Evolutionary conservation across 1,140 invertebrate genomes (phyloP).

Genomic region (Monochamus saltuarius): DNA sequence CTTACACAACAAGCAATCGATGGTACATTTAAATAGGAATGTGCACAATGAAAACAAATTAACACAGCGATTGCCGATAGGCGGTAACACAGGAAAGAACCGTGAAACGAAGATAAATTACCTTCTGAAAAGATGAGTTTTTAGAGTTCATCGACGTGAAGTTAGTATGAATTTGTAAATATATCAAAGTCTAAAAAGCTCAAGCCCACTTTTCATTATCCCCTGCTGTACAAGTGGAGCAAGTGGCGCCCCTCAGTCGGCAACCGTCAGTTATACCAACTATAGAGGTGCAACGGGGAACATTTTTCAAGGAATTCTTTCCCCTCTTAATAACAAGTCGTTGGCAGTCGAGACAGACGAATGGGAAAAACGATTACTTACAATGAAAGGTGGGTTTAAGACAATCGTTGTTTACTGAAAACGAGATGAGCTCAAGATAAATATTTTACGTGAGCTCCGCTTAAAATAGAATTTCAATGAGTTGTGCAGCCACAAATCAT

Average conservation of each 20-base stretch:
- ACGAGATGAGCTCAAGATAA: conserved; percentile 42
- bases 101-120: conserved; percentile 52
- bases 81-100: conserved; percentile 18
- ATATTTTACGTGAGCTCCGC: conserved; percentile 40
- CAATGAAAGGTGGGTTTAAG: conserved; percentile 39
- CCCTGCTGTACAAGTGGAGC: conserved; percentile 22
- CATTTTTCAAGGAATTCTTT: conserved; percentile 43
- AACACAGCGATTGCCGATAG: conserved; percentile 7
- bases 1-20: no score
- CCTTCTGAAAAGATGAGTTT: conserved; percentile 51
- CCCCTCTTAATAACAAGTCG: conserved; percentile 35
- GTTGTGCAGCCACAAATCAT: conserved; percentile 33
- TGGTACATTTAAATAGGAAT: no score
- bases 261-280: conserved; percentile 20
- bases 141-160: conserved; percentile 51
- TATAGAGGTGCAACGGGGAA: conserved; percentile 37
- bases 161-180: conserved; percentile 51
- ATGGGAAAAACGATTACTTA: conserved; percentile 43
- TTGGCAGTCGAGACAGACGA: conserved; percentile 39
- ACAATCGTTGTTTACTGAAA: conserved; percentile 41
- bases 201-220: conserved; percentile 50
- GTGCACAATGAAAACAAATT: no score
- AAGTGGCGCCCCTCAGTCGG: conserved; percentile 40
- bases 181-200: conserved; percentile 50
- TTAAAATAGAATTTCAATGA: conserved; percentile 42